These are phyloP conservation scores for Ormyrus nitidulus DNA, from an alignment of 2,888 invertebrate species.

Conservation along the genomic window DNA sequence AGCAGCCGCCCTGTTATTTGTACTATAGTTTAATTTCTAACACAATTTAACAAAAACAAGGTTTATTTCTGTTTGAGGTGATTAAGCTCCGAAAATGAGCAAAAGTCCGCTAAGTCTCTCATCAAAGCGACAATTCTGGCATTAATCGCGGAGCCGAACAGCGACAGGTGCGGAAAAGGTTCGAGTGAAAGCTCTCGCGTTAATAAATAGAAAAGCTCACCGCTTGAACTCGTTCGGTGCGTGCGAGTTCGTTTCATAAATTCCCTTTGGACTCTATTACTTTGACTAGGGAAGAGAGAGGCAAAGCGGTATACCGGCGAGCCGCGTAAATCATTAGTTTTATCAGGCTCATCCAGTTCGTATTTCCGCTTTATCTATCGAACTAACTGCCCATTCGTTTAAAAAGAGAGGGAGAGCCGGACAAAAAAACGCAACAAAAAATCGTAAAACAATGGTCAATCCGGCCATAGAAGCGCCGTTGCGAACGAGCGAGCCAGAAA, in stretches of 20 bases:
- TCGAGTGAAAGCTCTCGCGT: background rate
- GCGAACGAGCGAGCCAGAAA: conserved; percentile 12
- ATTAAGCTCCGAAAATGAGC: conserved; percentile 26
- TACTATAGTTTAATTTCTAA: too few species aligned
- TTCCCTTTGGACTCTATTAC: conserved; percentile 64
- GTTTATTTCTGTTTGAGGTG: conserved; percentile 48
- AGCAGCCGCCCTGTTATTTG: too few species aligned
- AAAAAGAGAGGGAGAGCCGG: conserved; percentile 58
- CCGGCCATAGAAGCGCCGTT: conserved; percentile 53
- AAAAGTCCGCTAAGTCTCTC: background rate
- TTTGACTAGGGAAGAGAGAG: conserved; percentile 58
- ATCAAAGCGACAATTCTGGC: background rate
- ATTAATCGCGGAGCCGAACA: background rate
- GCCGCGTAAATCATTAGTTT: conserved; percentile 73
- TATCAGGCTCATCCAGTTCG: conserved; percentile 73
- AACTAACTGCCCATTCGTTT: conserved; percentile 69
- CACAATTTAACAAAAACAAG: background rate
- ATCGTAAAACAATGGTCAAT: conserved; percentile 67
- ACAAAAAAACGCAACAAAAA: conserved; percentile 55
- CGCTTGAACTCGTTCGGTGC: conserved; percentile 7
- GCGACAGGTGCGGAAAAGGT: conserved; percentile 13
- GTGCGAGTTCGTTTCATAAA: conserved; percentile 50
- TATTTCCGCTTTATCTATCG: conserved; percentile 72
- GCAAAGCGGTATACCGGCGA: conserved; percentile 34
- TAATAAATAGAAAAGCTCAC: conserved; percentile 11